A percentile compares a stretch with the other conserved stretches of the same genome.
These are phyloP conservation scores for Sapayoa aenigma DNA, from an alignment of 2,113 vertebrate species.

Conservation along the genomic window DNA sequence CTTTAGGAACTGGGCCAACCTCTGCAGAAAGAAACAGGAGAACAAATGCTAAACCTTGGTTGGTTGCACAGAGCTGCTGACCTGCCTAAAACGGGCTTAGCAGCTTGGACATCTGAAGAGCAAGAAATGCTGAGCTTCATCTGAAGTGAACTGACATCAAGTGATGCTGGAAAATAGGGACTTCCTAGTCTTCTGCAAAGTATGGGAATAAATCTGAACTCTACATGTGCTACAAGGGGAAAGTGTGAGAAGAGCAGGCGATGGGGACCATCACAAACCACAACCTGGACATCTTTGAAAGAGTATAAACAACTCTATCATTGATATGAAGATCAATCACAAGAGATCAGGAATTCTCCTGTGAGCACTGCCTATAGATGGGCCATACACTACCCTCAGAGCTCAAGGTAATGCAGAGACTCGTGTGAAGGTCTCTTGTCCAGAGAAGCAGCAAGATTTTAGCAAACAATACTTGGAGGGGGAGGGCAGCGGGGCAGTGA, in stretches of 20 bases:
- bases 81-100: not conserved
- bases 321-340: not conserved
- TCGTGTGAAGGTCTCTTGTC: not conserved
- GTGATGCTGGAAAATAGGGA: not conserved
- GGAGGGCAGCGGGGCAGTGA: not conserved
- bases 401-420: not conserved
- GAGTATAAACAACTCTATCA: not conserved
- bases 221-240: not conserved
- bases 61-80: not conserved
- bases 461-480: not conserved
- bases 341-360: not conserved
- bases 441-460: not conserved
- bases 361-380: not conserved
- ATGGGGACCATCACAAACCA: not conserved
- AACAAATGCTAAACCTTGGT: not conserved
- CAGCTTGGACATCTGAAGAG: not conserved
- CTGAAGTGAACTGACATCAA: not conserved
- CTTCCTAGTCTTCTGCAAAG: no score
- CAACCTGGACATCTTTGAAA: not conserved
- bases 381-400: not conserved
- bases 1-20: constrained; percentile 71
- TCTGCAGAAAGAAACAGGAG: constrained; percentile 35
- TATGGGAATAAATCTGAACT: not conserved
- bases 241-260: not conserved
- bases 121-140: not conserved